phyloP scores from a whole-genome alignment of 2,888 invertebrate species.

The Noctuana brunneofusca region DNA sequence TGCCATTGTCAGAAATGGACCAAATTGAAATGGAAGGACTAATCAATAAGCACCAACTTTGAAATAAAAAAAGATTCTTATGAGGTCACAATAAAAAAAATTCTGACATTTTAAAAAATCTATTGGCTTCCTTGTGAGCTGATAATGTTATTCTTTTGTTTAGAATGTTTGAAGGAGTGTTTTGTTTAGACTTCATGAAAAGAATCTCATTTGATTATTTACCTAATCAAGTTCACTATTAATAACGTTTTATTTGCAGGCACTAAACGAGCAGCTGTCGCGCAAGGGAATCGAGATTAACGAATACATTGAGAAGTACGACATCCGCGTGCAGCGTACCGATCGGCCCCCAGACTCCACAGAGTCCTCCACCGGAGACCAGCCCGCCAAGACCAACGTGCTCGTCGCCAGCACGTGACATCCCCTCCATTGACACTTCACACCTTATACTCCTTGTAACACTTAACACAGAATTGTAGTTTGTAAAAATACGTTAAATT shows the following conservation, averaged over 20 bases:
- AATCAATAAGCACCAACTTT: too few species aligned
- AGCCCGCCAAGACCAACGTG: conserved; percentile 76
- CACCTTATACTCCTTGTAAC: not conserved
- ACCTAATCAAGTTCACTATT: too few species aligned
- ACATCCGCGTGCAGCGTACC: conserved; percentile 88
- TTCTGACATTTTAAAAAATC: too few species aligned
- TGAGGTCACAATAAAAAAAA: too few species aligned
- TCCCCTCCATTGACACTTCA: not conserved
- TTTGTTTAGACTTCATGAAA: not conserved
- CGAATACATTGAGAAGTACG: conserved; percentile 94
- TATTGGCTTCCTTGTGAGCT: too few species aligned
- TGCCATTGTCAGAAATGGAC: too few species aligned
- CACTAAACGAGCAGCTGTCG: conserved; percentile 90
- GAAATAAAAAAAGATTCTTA: too few species aligned
- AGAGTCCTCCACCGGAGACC: conserved; percentile 47
- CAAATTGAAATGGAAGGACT: too few species aligned
- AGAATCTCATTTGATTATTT: too few species aligned
- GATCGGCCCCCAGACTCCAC: conserved; percentile 51
- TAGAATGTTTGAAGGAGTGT: too few species aligned
- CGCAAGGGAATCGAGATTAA: conserved; percentile 95
- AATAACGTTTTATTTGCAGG: conserved; percentile 59
- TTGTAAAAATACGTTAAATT: too few species aligned
- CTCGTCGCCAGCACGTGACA: conserved; percentile 74
- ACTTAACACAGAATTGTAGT: not conserved
- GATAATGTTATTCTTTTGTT: too few species aligned